Evolutionary conservation across 2,888 invertebrate genomes (phyloP), one percentile per base, ranked within the genome.

Genomic region (Galeruca laticollis): DNA sequence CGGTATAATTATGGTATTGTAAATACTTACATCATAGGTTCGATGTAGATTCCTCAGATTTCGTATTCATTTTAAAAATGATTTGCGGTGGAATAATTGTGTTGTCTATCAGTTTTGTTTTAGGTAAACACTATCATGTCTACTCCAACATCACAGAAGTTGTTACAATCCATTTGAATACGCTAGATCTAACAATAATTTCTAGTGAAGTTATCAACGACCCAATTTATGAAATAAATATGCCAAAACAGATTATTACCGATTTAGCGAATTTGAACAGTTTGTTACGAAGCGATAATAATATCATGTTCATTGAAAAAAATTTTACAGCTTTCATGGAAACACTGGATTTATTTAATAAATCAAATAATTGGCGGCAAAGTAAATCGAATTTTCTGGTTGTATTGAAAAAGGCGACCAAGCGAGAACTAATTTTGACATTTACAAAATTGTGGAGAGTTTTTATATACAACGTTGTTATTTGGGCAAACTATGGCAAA

Each of bases 391-490:
- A 56, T n/a, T 56, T 56, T 33, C 26, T 56, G 11, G 31, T 56
- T 15, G 9, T 56, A 56, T 33, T 56, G 33, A 11, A 56, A 31
- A 56, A 56, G 15, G 56, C 35, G 15, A 35, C n/a, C 0, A 56
- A 56, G 18, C 15, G 0, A 31, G 56, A 26, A 1, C 0, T 56
- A 8, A 47, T 15, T n/a, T 47, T 47, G 1, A 47, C 43, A 2
- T 56, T 56, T 18, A n/a, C 21, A 18, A 56, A 31, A 31, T 20
- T 64, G n/a, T 64, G 54, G 54, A 51, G 43, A 3, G 31, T 54
- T 43, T 40, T 37, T 11, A 43, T 56, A 26, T 40, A 54, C 56
- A 64, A 64, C 33, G 40, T 31, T 15, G 64, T 56, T 8, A 37
- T 64, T 35, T 56, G 35, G 4, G 21, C 21, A 3, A 49, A 21